phyloP scores from a whole-genome alignment of 2,888 invertebrate genomes.

The Asteroscopus sphinx region DNA sequence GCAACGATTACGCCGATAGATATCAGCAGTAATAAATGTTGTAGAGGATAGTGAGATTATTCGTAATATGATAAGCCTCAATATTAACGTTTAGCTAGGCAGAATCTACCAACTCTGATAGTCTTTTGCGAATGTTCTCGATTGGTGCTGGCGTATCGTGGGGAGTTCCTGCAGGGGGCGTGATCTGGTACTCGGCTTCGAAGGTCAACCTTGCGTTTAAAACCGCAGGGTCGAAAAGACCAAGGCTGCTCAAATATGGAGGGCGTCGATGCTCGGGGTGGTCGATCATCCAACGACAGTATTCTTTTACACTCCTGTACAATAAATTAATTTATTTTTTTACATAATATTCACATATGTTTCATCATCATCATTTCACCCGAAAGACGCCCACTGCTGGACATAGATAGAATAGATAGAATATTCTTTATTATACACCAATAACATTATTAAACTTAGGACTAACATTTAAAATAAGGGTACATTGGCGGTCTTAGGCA shows the following conservation, averaged over 20 bases:
- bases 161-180: slow-evolving; percentile 49
- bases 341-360: too few relatives aligned
- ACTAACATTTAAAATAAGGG: too few relatives aligned
- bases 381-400: too few relatives aligned
- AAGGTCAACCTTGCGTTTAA: slow-evolving; percentile 77
- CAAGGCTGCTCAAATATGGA: slow-evolving; percentile 86
- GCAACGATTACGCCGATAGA: slow-evolving; percentile 29
- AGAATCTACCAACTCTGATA: slow-evolving; percentile 76
- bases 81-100: slow-evolving; percentile 2
- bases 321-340: background rate
- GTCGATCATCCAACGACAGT: slow-evolving; percentile 89
- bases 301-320: slow-evolving; percentile 89
- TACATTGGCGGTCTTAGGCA: too few relatives aligned
- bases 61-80: slow-evolving; percentile 32
- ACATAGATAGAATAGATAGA: too few relatives aligned
- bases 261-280: slow-evolving; percentile 88
- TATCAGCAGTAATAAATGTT: slow-evolving; percentile 12
- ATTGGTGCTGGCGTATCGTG: slow-evolving; percentile 71
- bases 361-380: too few relatives aligned
- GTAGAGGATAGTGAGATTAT: slow-evolving; percentile 19
- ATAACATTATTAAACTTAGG: too few relatives aligned
- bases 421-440: too few relatives aligned
- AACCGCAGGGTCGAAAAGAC: slow-evolving; percentile 85
- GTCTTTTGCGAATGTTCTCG: slow-evolving; percentile 73
- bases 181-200: slow-evolving; percentile 66